Evolutionary conservation across 2,797 vertebrate species (phyloP), one percentile per base, ranked within the genome.

Genomic region (Poeciliopsis turneri): DNA sequence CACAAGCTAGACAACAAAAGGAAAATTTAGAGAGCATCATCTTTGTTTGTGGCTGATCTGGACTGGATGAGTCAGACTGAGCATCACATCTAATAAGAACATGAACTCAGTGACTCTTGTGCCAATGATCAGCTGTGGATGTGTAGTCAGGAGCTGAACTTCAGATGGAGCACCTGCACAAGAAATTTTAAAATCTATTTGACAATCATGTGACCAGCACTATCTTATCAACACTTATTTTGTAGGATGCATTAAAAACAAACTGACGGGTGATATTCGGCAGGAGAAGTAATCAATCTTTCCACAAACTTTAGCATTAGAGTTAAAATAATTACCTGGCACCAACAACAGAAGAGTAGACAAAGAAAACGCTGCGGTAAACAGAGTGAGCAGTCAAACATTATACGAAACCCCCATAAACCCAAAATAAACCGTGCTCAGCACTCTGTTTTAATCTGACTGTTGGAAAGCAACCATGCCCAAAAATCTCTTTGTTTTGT

Each of bases 1-100:
- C 12, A 25, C 30, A 71, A 72, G 61, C 55, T 75, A 12, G n/a
- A 51, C 57, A 77, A 59, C 39, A 30, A 23, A 28, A 76, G 70
- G 75, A 53, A 64, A 79, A 46, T 70, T n/a, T 0, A 2, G 68
- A 51, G 28, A 3, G 1, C 28, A 25, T 39, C 39, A 18, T 28
- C 68, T 70, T 45, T 70, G 68, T 45, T 70, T 70, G 68, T 9
- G 43, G 20, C 25, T 2, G 53, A 15, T 2, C 36, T 78, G 70
- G 76, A 43, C 68, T 5, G 2, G 69, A 51, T 61, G 69, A 59
- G 68, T 41, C 74, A 71, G 15, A 75, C 43, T 46, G 41, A 70
- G n/a, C 72, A 72, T 47, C 53, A 18, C 28, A 68, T 47, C 39
- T 28, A 81, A 41, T 53, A 25, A 75, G 4, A 30, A 39, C 45